These are phyloP conservation scores for Tinea semifulvella DNA, from an alignment of 2,888 invertebrate genomes.

Conservation along the genomic window DNA sequence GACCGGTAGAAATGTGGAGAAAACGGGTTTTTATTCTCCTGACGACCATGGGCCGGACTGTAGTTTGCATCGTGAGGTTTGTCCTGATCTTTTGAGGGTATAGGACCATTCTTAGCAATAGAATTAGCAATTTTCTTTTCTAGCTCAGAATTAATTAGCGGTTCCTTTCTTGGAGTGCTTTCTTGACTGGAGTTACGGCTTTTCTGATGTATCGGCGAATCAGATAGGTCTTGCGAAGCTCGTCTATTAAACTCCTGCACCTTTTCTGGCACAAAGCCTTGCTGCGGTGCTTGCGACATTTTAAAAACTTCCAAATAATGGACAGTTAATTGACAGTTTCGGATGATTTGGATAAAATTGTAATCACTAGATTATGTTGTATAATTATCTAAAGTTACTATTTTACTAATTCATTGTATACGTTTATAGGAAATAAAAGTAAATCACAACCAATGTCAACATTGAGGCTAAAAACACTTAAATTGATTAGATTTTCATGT, in stretches of 20 bases:
- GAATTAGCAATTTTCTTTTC: not conserved
- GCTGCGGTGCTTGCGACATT: constrained; percentile 55
- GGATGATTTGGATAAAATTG: too few relatives aligned
- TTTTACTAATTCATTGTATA: not conserved
- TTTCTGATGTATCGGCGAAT: constrained; percentile 31
- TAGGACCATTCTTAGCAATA: constrained; percentile 4
- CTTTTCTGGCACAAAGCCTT: constrained; percentile 54
- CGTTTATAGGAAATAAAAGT: constrained; percentile 5
- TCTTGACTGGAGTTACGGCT: constrained; percentile 22
- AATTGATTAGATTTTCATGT: too few relatives aligned
- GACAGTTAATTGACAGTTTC: constrained; percentile 3
- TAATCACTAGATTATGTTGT: not conserved
- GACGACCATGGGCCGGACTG: constrained; percentile 30
- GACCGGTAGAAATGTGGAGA: constrained; percentile 48
- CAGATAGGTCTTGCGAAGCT: constrained; percentile 48
- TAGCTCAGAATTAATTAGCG: constrained; percentile 18
- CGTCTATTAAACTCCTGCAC: constrained; percentile 53
- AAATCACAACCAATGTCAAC: constrained; percentile 8
- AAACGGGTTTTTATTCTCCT: constrained; percentile 52
- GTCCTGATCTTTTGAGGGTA: constrained; percentile 21
- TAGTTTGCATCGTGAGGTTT: constrained; percentile 29
- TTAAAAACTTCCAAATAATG: constrained; percentile 18
- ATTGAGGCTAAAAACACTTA: not conserved
- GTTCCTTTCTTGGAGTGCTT: constrained; percentile 38
- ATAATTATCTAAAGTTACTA: constrained; percentile 4